Evolutionary conservation across 2,797 vertebrate genomes (phyloP).

Genomic region (Rhynchotus rufescens): DNA sequence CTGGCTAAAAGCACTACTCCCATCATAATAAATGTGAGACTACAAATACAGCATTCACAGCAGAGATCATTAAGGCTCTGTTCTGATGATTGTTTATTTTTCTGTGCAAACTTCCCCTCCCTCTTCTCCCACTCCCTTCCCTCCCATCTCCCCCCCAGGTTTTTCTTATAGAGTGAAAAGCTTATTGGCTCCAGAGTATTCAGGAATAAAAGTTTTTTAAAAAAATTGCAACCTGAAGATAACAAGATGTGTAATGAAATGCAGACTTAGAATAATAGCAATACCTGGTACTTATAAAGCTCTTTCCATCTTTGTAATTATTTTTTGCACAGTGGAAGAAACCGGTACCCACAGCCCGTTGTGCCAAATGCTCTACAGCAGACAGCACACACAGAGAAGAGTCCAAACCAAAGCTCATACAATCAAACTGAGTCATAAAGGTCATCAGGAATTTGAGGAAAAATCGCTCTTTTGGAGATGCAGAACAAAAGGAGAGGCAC

Average conservation of each 20-base stretch:
- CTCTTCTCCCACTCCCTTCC: not conserved
- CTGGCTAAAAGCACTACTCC: conserved; percentile 28
- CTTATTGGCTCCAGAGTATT: not conserved
- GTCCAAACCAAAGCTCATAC: not conserved
- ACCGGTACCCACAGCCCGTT: not conserved
- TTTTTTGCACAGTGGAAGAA: conserved; percentile 6
- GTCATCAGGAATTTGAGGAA: conserved; percentile 7
- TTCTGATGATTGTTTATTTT: conserved; percentile 28
- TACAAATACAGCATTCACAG: conserved; percentile 13
- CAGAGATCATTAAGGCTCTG: conserved; percentile 54
- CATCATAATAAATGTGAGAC: conserved; percentile 5
- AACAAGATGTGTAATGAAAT: not conserved
- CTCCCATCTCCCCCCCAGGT: not conserved
- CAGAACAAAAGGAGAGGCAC: conserved; percentile 30
- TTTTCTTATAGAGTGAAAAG: conserved; percentile 28
- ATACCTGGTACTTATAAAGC: conserved; percentile 28
- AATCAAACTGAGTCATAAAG: not conserved
- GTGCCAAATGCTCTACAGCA: not conserved
- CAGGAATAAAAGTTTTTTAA: conserved; percentile 8
- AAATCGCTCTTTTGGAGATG: conserved; percentile 8
- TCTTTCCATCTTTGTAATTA: not conserved
- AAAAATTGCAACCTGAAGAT: not conserved
- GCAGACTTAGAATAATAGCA: conserved; percentile 8
- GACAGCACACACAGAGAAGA: not conserved
- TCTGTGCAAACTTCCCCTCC: not conserved